Conservation (phyloP, 2,797 vertebrate species). For the Cygnus olor region DNA sequence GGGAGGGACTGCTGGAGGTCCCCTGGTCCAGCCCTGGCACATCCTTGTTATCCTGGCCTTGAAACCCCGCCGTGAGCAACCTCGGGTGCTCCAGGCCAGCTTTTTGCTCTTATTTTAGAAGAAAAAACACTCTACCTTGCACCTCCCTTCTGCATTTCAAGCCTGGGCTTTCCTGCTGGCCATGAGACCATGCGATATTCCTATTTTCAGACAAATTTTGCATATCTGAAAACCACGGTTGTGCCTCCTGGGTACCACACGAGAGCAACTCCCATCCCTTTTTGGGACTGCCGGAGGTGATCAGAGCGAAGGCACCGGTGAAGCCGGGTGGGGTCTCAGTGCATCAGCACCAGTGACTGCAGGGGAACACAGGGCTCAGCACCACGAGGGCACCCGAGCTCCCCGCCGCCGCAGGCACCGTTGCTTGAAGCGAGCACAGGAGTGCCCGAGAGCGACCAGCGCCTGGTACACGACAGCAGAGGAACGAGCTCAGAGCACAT, state of each 20-base stretch:
- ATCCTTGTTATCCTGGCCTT: neutral
- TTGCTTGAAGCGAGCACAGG: neutral
- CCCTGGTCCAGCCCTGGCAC: no score
- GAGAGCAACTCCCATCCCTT: neutral
- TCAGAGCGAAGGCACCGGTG: neutral
- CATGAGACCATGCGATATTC: neutral
- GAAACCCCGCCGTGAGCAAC: neutral
- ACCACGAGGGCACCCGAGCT: accelerated
- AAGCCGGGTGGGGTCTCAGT: neutral
- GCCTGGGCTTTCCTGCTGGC: neutral
- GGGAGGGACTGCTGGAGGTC: no score
- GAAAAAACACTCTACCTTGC: neutral
- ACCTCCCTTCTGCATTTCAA: neutral
- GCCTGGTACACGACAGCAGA: neutral
- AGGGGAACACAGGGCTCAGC: neutral
- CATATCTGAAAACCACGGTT: neutral
- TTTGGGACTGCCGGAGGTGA: neutral
- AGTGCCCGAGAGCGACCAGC: neutral
- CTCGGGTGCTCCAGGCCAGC: neutral
- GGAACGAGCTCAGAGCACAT: slow-evolving; percentile 27
- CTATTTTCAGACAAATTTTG: neutral
- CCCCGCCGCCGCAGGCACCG: neutral
- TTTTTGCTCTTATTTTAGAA: neutral
- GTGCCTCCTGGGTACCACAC: neutral
- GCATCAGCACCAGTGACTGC: neutral